Evolutionary conservation across 1,140 invertebrate species (phyloP), one percentile per base, ranked within the genome.

Genomic region (Carposina sasakii): DNA sequence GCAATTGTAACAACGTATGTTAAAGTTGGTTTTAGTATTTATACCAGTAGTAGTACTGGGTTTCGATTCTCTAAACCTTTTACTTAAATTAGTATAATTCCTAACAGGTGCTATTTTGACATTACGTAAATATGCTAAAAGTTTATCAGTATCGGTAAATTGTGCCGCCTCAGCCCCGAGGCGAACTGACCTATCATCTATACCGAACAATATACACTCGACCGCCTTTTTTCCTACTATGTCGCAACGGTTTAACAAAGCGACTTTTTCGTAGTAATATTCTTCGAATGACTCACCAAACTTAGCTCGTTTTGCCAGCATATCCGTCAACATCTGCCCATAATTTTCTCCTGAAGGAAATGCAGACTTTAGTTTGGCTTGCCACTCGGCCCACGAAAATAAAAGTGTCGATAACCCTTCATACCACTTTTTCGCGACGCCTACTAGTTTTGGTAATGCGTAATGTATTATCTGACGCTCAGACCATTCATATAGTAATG

Each of bases 1-100:
- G 22, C 44, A 47, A 37, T 47, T 47, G 17, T 47, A 47, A 22
- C 44, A 47, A 9, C 44, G 12, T 12, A 47, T 46, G 23, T n/a
- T 45, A 45, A 19, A 8, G 12, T 31, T 45, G 12, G 10, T 12
- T 2, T 4, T 5, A 3, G 28, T 13, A 13, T 20, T 45, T 10
- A 10, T 21, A 8, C 4, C 12, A 13, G 10, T 21, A 3, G 31
- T 24, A 42, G 1, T 42, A 28, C 22, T 28, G 15, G 21, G 16
- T 16, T 42, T 28, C 1, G 10, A 8, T n/a, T 28, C 16, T 24
- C 23, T n/a, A 42, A 15, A 6, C 40, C 22, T n/a, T 28, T 15
- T 42, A 42, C 10, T 16, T 26, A 20, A 42, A 42, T 26, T 10
- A 4, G 10, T 42, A 6, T 5, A 12, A 28, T 28, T 28, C 12